phyloP scores from a whole-genome alignment of 2,888 invertebrate species.

The Zeuzera pyrina region DNA sequence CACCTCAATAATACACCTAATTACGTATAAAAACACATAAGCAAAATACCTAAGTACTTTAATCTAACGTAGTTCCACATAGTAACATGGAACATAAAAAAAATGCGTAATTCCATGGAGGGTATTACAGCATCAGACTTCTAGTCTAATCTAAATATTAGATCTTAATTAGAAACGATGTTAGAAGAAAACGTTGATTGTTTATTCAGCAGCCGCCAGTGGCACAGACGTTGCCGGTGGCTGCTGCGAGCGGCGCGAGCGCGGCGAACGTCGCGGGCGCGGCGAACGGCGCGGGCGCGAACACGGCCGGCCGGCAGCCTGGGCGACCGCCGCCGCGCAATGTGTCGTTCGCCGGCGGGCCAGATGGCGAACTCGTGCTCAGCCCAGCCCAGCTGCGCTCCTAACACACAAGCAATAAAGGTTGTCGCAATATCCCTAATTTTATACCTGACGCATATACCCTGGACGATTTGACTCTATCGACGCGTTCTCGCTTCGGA shows the following conservation, averaged over 20 bases:
- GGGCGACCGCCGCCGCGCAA: slow-evolving; percentile 48
- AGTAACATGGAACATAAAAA: too few species aligned
- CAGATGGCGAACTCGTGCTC: slow-evolving; percentile 74
- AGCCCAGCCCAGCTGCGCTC: slow-evolving; percentile 76
- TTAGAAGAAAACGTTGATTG: too few species aligned
- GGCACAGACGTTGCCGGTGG: too few species aligned
- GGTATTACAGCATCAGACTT: too few species aligned
- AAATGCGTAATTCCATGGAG: too few species aligned
- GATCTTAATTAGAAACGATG: too few species aligned
- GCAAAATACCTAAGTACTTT: too few species aligned
- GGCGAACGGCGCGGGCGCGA: slow-evolving; percentile 1
- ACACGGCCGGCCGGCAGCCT: slow-evolving; percentile 17
- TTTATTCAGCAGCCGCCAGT: too few species aligned
- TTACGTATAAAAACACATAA: too few species aligned
- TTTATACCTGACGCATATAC: slow-evolving; percentile 8
- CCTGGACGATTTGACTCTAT: slow-evolving; percentile 1
- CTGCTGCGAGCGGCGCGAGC: not conserved
- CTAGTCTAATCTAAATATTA: too few species aligned
- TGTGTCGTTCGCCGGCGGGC: slow-evolving; percentile 67
- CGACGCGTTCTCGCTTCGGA: slow-evolving; percentile 7
- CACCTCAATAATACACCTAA: too few species aligned
- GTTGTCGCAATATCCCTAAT: slow-evolving; percentile 34
- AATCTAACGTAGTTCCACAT: too few species aligned
- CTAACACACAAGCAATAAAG: slow-evolving; percentile 59
- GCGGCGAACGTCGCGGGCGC: not conserved